phyloP scores from a whole-genome alignment of 2,888 invertebrate species.

The Lumbricus terrestris region DNA sequence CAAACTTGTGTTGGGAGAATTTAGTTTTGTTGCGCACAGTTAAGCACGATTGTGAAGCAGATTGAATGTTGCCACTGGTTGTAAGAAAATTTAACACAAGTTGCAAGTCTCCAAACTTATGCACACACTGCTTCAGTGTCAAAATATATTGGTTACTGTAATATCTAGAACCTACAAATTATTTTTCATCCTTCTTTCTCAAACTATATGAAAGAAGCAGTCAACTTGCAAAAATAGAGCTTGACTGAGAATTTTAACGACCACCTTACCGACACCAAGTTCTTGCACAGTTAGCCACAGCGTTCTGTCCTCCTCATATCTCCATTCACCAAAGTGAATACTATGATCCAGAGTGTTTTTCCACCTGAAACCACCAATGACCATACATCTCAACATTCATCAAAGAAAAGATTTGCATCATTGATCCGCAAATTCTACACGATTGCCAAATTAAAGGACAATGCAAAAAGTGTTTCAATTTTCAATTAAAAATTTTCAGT shows the following conservation, averaged over 20 bases:
- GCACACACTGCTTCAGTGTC: neutral
- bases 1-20: too few relatives aligned
- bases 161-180: neutral
- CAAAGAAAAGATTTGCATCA: neutral
- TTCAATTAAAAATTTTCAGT: too few relatives aligned
- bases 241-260: neutral
- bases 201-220: neutral
- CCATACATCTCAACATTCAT: neutral
- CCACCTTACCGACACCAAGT: constrained; percentile 36
- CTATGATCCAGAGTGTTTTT: constrained; percentile 39
- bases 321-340: constrained; percentile 44
- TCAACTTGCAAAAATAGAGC: too few relatives aligned
- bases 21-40: too few relatives aligned
- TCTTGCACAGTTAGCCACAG: constrained; percentile 41
- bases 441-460: neutral
- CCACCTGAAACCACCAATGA: constrained; percentile 35
- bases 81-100: too few relatives aligned
- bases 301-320: constrained; percentile 50
- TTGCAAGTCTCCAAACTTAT: too few relatives aligned
- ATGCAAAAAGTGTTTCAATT: neutral
- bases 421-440: neutral
- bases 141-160: too few relatives aligned
- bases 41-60: too few relatives aligned
- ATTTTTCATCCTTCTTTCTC: neutral
- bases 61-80: too few relatives aligned